Evolutionary conservation across 2,888 invertebrate species (phyloP), one percentile per base, ranked within the genome.

Genomic region (Leucophenga montana): DNA sequence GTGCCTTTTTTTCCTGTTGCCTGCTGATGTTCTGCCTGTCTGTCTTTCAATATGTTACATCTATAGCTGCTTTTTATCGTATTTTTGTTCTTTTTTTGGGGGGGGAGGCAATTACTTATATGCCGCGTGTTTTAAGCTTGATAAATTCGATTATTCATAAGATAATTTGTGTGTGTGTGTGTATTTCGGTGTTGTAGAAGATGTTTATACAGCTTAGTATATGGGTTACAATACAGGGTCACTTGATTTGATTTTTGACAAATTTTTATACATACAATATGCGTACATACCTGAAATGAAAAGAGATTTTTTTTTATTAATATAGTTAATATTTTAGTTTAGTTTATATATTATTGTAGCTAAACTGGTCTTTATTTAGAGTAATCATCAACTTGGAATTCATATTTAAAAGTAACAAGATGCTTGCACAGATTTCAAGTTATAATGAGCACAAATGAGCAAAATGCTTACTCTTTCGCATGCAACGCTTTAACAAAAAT

Each of bases 81-180:
- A 3, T 22, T 22, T 14, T 27, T n/a, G 14, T 11, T 57, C n/a
- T 27, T 27, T 57, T 57, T 27, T 11, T n/a, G n/a, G n/a, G n/a
- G n/a, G n/a, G n/a, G n/a, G n/a, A n/a, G n/a, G 22, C 31, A 27
- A 27, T 57, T 57, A 27, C 18, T 31, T 27, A 14, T 27, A 27
- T 14, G 11, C 31, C 22, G 22, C 31, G 22, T 57, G 13, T 57
- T 31, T n/a, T 27, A n/a, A 61, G 50, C 67, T 56, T 48, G 61
- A 48, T 50, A 71, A 77, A 78, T 77, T 78, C 73, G 77, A 78
- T 78, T 78, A 76, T 78, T 75, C 78, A 76, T 78, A 61, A 61
- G 61, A 44, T 61, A 61, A 61, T 61, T 44, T 44, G 44, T 18
- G 33, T 20, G 20, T 27, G 22, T 56, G 56, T 27, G 22, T 22